These are phyloP conservation scores for Molossus alvarezi DNA, from an alignment of 2,797 vertebrate species.

Conservation along the genomic window DNA sequence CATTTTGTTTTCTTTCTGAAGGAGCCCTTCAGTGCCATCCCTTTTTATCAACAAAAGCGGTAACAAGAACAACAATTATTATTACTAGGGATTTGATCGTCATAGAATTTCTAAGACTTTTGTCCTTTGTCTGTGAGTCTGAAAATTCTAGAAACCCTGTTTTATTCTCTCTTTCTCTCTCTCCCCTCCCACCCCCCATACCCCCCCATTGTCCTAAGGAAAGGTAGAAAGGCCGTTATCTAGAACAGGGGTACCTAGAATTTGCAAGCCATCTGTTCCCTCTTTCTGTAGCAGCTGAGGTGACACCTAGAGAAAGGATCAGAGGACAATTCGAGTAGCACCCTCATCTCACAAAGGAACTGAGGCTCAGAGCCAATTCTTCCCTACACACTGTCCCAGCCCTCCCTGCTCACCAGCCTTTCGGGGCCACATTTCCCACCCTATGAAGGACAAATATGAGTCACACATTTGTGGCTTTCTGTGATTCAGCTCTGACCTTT, in stretches of 20 bases:
- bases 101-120: not conserved
- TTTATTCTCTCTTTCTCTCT: not conserved
- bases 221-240: not conserved
- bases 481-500: not conserved
- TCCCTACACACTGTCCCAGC: not conserved
- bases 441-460: not conserved
- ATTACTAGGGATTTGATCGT: not conserved
- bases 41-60: not conserved
- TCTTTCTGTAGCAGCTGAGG: conserved; percentile 4
- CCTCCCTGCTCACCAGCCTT: not conserved
- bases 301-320: conserved; percentile 8
- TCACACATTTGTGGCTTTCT: not conserved
- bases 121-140: not conserved
- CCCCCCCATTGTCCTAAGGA: not conserved
- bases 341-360: not conserved
- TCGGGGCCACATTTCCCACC: not conserved
- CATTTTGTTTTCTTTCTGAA: conserved; percentile 27
- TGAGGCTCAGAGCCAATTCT: not conserved
- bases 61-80: not conserved
- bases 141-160: not conserved
- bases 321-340: not conserved
- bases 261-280: not conserved
- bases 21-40: not conserved
- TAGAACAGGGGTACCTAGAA: not conserved
- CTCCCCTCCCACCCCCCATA: not conserved